phyloP scores from a whole-genome alignment of 2,797 vertebrate genomes.

The Tenualosa thibaudeaui region DNA sequence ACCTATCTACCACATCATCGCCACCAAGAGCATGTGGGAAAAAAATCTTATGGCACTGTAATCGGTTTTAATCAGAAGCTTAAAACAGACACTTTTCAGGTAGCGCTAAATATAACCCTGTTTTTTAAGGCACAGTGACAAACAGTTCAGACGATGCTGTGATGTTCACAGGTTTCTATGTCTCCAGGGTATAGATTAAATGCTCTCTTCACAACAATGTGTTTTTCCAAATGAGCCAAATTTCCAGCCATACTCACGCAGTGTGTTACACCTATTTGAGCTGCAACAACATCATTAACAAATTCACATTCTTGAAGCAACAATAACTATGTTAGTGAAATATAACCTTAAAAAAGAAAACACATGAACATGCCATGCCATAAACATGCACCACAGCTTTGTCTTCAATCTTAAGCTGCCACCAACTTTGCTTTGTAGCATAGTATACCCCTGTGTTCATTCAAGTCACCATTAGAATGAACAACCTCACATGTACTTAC shows the following conservation, averaged over 20 bases:
- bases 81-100: background rate
- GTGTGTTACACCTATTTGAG: background rate
- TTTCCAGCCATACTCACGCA: background rate
- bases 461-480: background rate
- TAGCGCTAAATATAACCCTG: background rate
- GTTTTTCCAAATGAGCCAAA: background rate
- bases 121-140: background rate
- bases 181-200: background rate
- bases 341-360: no score
- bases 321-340: background rate
- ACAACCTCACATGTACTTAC: constrained; percentile 62
- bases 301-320: background rate
- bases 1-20: no score
- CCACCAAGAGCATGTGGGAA: background rate
- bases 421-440: no score
- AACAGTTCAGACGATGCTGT: background rate
- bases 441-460: background rate
- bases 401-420: no score
- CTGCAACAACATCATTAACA: background rate
- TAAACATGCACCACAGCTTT: no score
- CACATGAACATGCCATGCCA: no score
- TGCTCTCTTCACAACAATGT: background rate
- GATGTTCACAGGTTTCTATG: background rate
- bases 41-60: background rate
- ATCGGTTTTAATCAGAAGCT: background rate